Conservation (phyloP, 2,888 invertebrate genomes). For the Ophion slaviceki region DNA sequence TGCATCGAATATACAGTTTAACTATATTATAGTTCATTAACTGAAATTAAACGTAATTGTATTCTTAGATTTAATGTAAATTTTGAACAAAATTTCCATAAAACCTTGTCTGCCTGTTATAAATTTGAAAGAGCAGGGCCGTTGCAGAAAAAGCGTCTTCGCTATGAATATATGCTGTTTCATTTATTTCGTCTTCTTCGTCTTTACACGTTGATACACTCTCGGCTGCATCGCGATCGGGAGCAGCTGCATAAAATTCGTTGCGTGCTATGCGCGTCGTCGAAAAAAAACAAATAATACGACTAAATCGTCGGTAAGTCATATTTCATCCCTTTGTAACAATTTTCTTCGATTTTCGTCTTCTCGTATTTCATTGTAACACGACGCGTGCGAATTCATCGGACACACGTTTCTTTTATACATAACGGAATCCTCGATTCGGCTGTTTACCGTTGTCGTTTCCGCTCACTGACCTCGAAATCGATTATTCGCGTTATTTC, state of each 20-base stretch:
- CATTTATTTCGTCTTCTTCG: background rate
- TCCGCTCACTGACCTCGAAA: slow-evolving; percentile 71
- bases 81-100: background rate
- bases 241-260: background rate
- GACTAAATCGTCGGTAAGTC: background rate
- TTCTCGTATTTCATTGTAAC: slow-evolving; percentile 41
- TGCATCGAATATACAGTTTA: too few species aligned
- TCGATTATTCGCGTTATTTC: slow-evolving; percentile 76
- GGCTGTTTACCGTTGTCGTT: background rate
- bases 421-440: slow-evolving; percentile 34
- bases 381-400: slow-evolving; percentile 46
- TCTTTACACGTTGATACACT: background rate
- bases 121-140: background rate
- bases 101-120: background rate
- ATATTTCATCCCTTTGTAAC: background rate
- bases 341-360: slow-evolving; percentile 31
- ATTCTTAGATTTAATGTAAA: background rate
- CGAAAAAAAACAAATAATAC: background rate
- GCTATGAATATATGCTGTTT: background rate
- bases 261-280: background rate
- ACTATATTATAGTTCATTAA: too few species aligned
- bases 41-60: too few species aligned
- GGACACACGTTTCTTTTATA: slow-evolving; percentile 55
- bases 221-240: background rate
- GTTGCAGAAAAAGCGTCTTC: background rate